These are phyloP conservation scores for Cacatua alba DNA, from an alignment of 2,113 vertebrate species.

Conservation along the genomic window DNA sequence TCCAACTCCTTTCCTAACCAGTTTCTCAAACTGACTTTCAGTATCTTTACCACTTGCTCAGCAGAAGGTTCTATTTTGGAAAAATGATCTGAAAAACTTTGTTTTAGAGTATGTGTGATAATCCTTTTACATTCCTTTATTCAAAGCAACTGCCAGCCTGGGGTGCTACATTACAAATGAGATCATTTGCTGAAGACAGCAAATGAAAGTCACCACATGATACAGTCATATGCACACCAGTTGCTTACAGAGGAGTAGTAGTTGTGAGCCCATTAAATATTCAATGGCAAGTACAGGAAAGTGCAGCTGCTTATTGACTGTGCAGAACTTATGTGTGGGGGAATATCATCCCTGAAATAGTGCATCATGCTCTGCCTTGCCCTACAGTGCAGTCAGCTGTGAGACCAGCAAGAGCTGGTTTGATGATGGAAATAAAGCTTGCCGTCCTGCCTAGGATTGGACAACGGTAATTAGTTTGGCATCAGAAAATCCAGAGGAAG, in stretches of 20 bases:
- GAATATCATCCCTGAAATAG: not conserved
- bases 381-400: not conserved
- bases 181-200: not conserved
- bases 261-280: not conserved
- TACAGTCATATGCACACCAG: not conserved
- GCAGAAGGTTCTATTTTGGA: not conserved
- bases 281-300: not conserved
- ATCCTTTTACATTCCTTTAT: not conserved
- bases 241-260: not conserved
- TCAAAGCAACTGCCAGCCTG: not conserved
- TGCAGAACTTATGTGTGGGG: not conserved
- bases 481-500: not conserved
- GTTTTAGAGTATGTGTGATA: not conserved
- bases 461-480: not conserved
- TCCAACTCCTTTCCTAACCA: not conserved
- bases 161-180: not conserved
- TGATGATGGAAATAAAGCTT: not conserved
- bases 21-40: not conserved
- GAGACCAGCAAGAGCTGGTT: not conserved
- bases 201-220: not conserved
- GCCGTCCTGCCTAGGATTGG: not conserved
- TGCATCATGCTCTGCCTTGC: not conserved
- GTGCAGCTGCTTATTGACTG: not conserved
- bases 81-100: not conserved
- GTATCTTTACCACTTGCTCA: not conserved